Evolutionary conservation across 2,888 invertebrate genomes (phyloP).

Genomic region (Callyntrura sp.): DNA sequence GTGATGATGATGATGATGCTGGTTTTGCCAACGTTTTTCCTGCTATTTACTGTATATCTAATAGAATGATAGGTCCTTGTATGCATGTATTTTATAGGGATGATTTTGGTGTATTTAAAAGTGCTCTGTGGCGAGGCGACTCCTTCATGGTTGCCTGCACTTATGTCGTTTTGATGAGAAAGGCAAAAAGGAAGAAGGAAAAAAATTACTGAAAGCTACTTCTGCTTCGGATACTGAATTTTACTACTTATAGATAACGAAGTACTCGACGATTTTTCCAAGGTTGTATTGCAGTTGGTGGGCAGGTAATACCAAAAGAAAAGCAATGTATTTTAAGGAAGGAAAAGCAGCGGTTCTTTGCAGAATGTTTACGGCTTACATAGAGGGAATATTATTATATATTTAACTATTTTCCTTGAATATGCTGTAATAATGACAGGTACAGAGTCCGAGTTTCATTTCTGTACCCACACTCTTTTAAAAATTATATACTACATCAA

Average conservation of each 20-base stretch:
- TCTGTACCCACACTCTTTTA: background rate
- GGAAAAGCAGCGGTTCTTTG: slow-evolving; percentile 62
- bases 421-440: slow-evolving; percentile 55
- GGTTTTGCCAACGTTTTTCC: background rate
- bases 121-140: slow-evolving; percentile 23
- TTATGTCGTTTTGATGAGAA: slow-evolving; percentile 37
- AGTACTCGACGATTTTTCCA: slow-evolving; percentile 12
- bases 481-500: background rate
- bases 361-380: background rate
- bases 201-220: background rate
- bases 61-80: too few relatives aligned
- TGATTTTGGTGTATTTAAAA: background rate
- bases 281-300: background rate
- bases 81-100: too few relatives aligned
- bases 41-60: background rate
- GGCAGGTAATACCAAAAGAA: background rate
- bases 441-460: slow-evolving; percentile 5
- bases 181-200: slow-evolving; percentile 49
- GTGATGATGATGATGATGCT: background rate
- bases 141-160: slow-evolving; percentile 67
- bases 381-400: background rate
- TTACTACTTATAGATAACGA: background rate
- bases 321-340: slow-evolving; percentile 10
- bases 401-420: background rate
- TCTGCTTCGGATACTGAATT: background rate